Evolutionary conservation across 2,797 vertebrate genomes (phyloP).

Genomic region (Notolabrus celidotus): DNA sequence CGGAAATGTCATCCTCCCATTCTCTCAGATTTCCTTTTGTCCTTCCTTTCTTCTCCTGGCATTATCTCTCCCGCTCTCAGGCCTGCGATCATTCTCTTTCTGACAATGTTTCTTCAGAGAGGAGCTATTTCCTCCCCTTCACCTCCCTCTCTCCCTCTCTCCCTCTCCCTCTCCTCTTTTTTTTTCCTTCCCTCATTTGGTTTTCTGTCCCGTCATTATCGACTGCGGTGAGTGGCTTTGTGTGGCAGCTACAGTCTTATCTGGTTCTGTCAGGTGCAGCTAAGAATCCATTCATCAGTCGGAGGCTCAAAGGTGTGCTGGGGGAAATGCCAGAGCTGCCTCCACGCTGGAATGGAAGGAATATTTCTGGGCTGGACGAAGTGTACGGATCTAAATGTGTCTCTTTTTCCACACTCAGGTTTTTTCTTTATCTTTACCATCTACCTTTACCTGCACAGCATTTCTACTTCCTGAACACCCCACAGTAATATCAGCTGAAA

Average conservation of each 20-base stretch:
- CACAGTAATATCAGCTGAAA: too few species aligned
- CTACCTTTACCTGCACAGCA: not conserved
- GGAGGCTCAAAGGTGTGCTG: conserved; percentile 69
- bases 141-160: conserved; percentile 12
- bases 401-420: not conserved
- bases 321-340: conserved; percentile 63
- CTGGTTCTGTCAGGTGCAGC: conserved; percentile 75
- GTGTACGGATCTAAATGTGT: conserved; percentile 22
- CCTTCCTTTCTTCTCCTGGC: conserved; percentile 57
- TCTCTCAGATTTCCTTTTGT: conserved; percentile 67
- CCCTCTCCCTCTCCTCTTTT: conserved; percentile 34
- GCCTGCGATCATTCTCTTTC: conserved; percentile 56
- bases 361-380: conserved; percentile 52
- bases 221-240: conserved; percentile 59
- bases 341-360: conserved; percentile 31
- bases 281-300: conserved; percentile 65
- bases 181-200: conserved; percentile 43
- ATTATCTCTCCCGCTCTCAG: conserved; percentile 59
- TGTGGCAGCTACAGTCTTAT: conserved; percentile 76
- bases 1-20: conserved; percentile 70
- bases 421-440: conserved; percentile 11
- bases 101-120: conserved; percentile 66
- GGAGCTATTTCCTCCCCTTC: conserved; percentile 43
- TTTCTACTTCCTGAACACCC: too few species aligned
- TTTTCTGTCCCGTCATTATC: conserved; percentile 67